phyloP scores from a whole-genome alignment of 2,888 invertebrate genomes.

The Agrenia bidenticulata region DNA sequence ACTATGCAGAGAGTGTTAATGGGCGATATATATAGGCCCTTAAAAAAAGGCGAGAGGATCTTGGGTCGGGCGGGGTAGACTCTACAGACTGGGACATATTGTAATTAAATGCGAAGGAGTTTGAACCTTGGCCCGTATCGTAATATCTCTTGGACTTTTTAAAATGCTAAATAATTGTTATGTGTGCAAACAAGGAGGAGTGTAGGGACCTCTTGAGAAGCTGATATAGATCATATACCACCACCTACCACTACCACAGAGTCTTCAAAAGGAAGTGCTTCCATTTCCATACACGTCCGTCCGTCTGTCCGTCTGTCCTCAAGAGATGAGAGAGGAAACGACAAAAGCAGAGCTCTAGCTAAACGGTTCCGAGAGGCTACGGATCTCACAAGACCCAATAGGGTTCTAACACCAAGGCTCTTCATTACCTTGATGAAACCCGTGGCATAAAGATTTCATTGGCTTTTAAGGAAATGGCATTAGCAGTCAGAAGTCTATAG shows the following conservation, averaged over 20 bases:
- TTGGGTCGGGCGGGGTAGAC: neutral
- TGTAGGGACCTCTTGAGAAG: too few species aligned
- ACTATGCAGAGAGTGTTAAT: too few species aligned
- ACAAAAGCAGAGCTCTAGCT: neutral
- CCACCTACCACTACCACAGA: too few species aligned
- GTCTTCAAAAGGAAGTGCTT: too few species aligned
- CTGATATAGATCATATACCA: too few species aligned
- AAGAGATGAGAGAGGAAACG: neutral
- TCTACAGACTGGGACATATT: neutral
- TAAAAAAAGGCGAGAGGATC: too few species aligned
- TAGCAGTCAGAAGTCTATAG: neutral
- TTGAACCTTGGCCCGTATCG: slow-evolving; percentile 22
- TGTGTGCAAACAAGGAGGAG: too few species aligned
- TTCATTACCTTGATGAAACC: slow-evolving; percentile 23
- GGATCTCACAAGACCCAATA: slow-evolving; percentile 6
- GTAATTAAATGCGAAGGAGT: slow-evolving; percentile 22
- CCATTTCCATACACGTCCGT: too few species aligned
- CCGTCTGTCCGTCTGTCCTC: too few species aligned
- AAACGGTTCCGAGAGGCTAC: too few species aligned
- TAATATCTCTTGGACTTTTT: neutral
- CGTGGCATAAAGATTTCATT: slow-evolving; percentile 20
- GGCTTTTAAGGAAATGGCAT: slow-evolving; percentile 23
- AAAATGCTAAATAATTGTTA: too few species aligned
- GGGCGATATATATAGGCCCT: too few species aligned
- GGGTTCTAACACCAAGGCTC: slow-evolving; percentile 5